Evolutionary conservation across 1,140 invertebrate species (phyloP), one percentile per base, ranked within the genome.

Genomic region (Macrostomum lignano): DNA sequence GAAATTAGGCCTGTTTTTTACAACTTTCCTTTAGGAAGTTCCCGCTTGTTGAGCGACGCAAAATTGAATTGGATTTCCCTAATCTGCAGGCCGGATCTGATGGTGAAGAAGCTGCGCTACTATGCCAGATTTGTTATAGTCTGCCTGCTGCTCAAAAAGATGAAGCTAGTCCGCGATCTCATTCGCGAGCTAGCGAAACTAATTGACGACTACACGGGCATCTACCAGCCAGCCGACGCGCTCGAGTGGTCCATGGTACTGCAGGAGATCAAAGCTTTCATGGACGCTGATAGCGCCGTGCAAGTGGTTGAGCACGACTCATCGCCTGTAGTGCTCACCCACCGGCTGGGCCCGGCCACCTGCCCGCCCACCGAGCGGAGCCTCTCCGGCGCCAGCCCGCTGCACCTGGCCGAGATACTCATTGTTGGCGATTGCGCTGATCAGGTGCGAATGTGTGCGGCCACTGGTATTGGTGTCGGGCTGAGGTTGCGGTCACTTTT

Each of bases 111-210:
- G 57, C 59, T 93, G 14, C 65, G 84, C 31, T 94, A 86, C 50
- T 91, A 88, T 58, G 82, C 82, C 14, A 65, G 84, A 31, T 94
- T 86, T 54, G 91, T 91, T 45, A 79, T 91, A 17, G 82, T 91
- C 10, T 86, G 79, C 60, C 65, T 93, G 38, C 63, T 91, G 43
- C 64, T 88, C 28, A 84, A 82, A 56, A 78, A 78, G 52, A 78
- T 84, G 68, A 82, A 86, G 58, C 61, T 86, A 40, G 78, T 91
- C 25, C 64, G 71, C 28, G 82, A 93, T 52, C 60, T 93, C 37
- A 73, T n/a, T n/a, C n/a, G n/a, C n/a, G 79, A 88, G 56, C 60
- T 91, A 44, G 73, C 79, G 44, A 72, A 72, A 46, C 59, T 61
- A 33, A 62, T 55, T 38, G 73, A 77, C 49, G 81, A 91, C 49